Evolutionary conservation across 2,888 invertebrate genomes (phyloP).

Genomic region (Brachyptera risi): DNA sequence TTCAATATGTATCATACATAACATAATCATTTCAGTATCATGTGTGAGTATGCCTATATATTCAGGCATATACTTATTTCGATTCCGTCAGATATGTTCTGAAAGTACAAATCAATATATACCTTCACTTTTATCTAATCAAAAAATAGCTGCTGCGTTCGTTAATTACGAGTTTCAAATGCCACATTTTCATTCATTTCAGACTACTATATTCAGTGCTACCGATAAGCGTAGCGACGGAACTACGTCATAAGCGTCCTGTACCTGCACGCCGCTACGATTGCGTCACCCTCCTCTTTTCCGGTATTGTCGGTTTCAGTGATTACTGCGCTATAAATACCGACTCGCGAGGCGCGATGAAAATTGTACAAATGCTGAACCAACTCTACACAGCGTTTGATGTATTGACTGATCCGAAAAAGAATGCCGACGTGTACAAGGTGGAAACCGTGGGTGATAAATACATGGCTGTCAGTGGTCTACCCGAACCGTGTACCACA

Average conservation of each 20-base stretch:
- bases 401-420: constrained; percentile 85
- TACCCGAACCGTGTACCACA: constrained; percentile 84
- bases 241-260: constrained; percentile 85
- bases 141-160: too few relatives aligned
- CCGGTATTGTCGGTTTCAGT: constrained; percentile 89
- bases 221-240: constrained; percentile 92
- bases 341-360: constrained; percentile 91
- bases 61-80: too few relatives aligned
- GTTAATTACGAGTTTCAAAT: too few relatives aligned
- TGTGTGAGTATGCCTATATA: too few relatives aligned
- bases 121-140: too few relatives aligned
- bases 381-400: constrained; percentile 92
- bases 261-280: constrained; percentile 87
- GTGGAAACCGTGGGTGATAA: constrained; percentile 97
- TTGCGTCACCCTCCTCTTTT: constrained; percentile 88
- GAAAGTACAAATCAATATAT: too few relatives aligned
- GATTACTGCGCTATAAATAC: constrained; percentile 87
- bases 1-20: too few relatives aligned
- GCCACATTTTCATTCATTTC: too few relatives aligned
- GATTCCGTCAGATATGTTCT: too few relatives aligned
- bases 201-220: constrained; percentile 91
- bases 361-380: constrained; percentile 91
- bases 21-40: too few relatives aligned
- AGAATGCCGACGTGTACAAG: constrained; percentile 93
- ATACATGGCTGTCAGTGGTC: constrained; percentile 95